Evolutionary conservation across 1,140 invertebrate genomes (phyloP), one percentile per base, ranked within the genome.

Genomic region (Drosophila sturtevanti): DNA sequence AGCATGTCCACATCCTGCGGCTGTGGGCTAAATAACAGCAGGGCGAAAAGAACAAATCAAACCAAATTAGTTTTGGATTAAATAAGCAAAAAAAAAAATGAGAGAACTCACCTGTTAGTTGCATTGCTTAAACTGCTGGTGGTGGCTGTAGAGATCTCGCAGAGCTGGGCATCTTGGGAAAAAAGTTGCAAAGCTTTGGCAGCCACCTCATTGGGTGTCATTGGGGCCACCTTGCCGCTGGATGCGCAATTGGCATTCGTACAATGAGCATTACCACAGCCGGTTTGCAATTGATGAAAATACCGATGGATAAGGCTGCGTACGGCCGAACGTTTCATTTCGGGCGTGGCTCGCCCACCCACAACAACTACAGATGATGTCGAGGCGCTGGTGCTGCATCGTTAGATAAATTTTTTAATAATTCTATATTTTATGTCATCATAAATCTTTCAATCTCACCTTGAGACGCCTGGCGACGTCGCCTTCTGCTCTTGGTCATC

Each of bases 231-330:
- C 92, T 96, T 94, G 86, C 96, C 96, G 92, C 96, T 97, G 21
- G 97, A 98, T 68, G 96, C 96, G 94, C 97, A 98, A 91, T 96
- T 94, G 82, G 95, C 94, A 93, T 98, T 98, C 73, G 94, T 94
- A 93, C 97, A 98, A 62, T 94, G 93, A 7, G 94, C 93, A 91
- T 98, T 97, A 6, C 97, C 97, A 93, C 97, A 98, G 67, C 97
- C 97, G 92, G 98, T 95, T 11, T 96, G 95, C 63, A 98, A 93
- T 93, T 98, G 97, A 92, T 97, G 97, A 92, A 98, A 98, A 92
- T 98, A 98, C 77, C 96, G 95, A 92, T 98, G 96, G 70, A 98
- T 98, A 48, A 98, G 93, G 92, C 97, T 96, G 91, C 95, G 97
- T 21, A 96, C 97, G 72, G 96, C 96, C 72, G 96, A 95, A 80